Percentiles rank a stretch among this genome's conserved stretches.
Conservation (phyloP, 2,797 vertebrate species). For the Brachymystax lenok region DNA sequence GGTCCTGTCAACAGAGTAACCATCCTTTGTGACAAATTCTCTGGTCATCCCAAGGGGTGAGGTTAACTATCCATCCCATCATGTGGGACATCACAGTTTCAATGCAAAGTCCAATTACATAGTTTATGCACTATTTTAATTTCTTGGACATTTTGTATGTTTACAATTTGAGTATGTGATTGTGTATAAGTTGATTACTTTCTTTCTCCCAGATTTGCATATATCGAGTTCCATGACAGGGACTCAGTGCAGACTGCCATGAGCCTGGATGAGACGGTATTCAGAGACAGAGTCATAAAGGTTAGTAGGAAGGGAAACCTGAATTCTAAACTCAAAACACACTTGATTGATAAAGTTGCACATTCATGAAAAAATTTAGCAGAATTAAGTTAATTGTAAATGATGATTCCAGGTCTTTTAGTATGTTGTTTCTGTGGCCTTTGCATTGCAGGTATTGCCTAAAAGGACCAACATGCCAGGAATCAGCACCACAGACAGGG, state of each 20-base stretch:
- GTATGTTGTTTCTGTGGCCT: conserved; percentile 6
- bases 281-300: conserved; percentile 89
- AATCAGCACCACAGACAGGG: conserved; percentile 87
- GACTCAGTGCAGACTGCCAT: conserved; percentile 83
- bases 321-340: background rate
- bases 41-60: conserved; percentile 93
- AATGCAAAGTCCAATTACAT: background rate
- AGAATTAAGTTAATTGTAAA: background rate
- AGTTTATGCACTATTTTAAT: background rate
- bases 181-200: background rate
- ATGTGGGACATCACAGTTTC: background rate
- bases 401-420: background rate
- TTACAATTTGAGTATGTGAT: background rate
- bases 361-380: background rate
- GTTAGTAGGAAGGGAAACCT: conserved; percentile 56
- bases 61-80: conserved; percentile 38
- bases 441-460: conserved; percentile 81
- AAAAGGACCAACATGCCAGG: conserved; percentile 94
- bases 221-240: conserved; percentile 87
- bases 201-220: conserved; percentile 82
- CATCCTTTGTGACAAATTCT: conserved; percentile 90
- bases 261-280: conserved; percentile 84
- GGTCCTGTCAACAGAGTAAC: conserved; percentile 89
- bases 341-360: background rate
- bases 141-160: background rate